These are phyloP conservation scores for Taeniopygia guttata DNA, from an alignment of 2,797 vertebrate genomes.

Conservation along the genomic window DNA sequence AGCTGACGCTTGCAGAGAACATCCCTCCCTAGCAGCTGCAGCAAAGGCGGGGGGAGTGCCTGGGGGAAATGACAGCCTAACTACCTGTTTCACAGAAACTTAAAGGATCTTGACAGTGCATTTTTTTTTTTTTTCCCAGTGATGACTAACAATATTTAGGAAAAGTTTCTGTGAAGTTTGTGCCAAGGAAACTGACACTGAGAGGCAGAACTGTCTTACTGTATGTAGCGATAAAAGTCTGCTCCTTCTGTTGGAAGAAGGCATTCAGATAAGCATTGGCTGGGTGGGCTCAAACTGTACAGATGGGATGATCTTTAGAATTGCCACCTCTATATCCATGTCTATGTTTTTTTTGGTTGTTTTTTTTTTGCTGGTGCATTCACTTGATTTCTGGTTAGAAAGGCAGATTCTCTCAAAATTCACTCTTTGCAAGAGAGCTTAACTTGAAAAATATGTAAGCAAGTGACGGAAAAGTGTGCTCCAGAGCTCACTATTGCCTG, in stretches of 20 bases:
- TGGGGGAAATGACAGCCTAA: not conserved
- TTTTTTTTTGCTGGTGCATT: not conserved
- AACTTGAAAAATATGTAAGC: not conserved
- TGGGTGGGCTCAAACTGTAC: not conserved
- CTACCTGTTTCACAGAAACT: not conserved
- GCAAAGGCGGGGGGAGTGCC: accelerated
- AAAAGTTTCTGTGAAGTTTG: not conserved
- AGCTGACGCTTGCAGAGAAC: not conserved
- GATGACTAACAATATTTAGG: not conserved
- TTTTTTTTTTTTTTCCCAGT: not conserved
- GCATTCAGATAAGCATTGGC: not conserved
- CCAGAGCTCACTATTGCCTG: not conserved
- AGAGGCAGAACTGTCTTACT: not conserved
- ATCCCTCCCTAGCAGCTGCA: not conserved
- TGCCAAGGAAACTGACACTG: not conserved
- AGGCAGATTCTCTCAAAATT: not conserved
- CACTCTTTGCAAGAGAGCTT: not conserved
- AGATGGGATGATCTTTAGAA: not conserved
- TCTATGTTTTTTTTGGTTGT: not conserved
- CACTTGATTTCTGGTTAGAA: not conserved
- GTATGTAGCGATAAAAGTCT: not conserved
- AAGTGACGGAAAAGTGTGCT: not conserved
- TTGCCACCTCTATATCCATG: not conserved
- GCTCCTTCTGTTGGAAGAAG: not conserved
- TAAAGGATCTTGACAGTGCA: not conserved